A percentile compares a stretch with the other conserved stretches of the same genome.
Evolutionary conservation across 1,140 invertebrate species (phyloP).

Genomic region (Lycorma delicatula): DNA sequence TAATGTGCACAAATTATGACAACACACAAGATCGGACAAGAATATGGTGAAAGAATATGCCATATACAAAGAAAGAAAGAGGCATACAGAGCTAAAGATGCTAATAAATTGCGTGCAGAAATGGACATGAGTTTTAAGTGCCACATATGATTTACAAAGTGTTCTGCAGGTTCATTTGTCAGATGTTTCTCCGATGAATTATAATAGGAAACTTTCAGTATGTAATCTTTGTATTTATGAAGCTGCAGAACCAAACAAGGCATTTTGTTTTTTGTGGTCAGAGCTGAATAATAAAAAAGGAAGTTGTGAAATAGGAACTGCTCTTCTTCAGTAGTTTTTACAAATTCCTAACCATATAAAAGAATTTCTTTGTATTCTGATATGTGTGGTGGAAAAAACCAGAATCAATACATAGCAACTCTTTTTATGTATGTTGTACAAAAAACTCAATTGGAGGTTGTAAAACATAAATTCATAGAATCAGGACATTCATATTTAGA

Average conservation of each 20-base stretch:
- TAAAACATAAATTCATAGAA: slow-evolving; percentile 35
- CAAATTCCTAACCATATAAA: slow-evolving; percentile 10
- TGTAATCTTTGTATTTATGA: slow-evolving; percentile 15
- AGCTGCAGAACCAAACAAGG: slow-evolving; percentile 10
- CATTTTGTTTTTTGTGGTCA: slow-evolving; percentile 17
- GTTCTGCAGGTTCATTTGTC: slow-evolving; percentile 25
- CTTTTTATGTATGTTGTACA: slow-evolving; percentile 15
- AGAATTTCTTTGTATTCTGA: slow-evolving; percentile 16
- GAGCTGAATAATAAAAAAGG: slow-evolving; percentile 15
- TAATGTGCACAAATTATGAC: too few relatives aligned
- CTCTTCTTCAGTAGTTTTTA: slow-evolving; percentile 9
- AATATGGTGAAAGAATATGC: too few relatives aligned
- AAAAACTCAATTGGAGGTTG: slow-evolving; percentile 8
- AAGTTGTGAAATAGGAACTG: slow-evolving; percentile 15
- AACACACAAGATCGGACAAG: too few relatives aligned
- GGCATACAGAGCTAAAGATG: too few relatives aligned
- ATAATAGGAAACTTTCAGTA: slow-evolving; percentile 19
- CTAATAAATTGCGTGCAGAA: too few relatives aligned
- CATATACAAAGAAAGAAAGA: too few relatives aligned
- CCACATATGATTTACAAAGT: slow-evolving; percentile 30
- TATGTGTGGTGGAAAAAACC: slow-evolving; percentile 20
- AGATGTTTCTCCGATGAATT: slow-evolving; percentile 24
- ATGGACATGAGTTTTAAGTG: too few relatives aligned
- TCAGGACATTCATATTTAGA: slow-evolving; percentile 40
- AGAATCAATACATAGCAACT: slow-evolving; percentile 13